Base-by-base conservation (phyloP, 2,113 vertebrate species). In the Mohoua ochrocephala region DNA sequence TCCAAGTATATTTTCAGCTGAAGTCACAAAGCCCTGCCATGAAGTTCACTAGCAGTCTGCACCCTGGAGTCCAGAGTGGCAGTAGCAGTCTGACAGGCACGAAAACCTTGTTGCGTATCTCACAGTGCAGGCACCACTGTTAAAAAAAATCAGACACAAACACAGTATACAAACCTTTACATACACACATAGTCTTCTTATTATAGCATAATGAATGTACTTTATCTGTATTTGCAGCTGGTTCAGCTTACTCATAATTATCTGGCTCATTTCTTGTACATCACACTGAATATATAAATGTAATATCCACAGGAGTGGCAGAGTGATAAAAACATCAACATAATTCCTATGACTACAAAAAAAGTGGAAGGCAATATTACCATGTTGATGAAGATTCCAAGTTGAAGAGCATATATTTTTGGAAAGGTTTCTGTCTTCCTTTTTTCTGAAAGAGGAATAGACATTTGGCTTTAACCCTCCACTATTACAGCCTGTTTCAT, bases 211-310 rank as follows among this genome's bases (percentile, higher is more conserved):
- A 90, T 86, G 85, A 93, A 95, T 70, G 81, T 80, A 73, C 60
- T 54, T 93, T 91, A 91, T 93, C 75, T 95, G 30, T 59, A 82
- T 87, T 88, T 95, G 94, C 85, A 94, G 94, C 76, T 95, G 94
- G 79, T 93, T 92, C 90, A 59, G 71, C 54, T 96, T 88, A 77
- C 71, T 79, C 2, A 1, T 83, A 91, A 95, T 97, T 95, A 93
- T 74, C 82, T 90, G 56, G 50, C 82, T 95, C 85, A 90, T 94
- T 94, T 94, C 71, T 88, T 52, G 42, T 74, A 80, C 81, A 79
- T 87, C 64, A 63, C n/a, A 44, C 39, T 69, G 84, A 67, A 93
- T 73, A 67, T 13, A 87, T 60, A 84, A 91, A 68, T 79, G 45
- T 60, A 94, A 89, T 57, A 89, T 45, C 49, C 70, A 93, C 79